Evolutionary conservation across 2,888 invertebrate species (phyloP).

Genomic region (Sycophila texana): DNA sequence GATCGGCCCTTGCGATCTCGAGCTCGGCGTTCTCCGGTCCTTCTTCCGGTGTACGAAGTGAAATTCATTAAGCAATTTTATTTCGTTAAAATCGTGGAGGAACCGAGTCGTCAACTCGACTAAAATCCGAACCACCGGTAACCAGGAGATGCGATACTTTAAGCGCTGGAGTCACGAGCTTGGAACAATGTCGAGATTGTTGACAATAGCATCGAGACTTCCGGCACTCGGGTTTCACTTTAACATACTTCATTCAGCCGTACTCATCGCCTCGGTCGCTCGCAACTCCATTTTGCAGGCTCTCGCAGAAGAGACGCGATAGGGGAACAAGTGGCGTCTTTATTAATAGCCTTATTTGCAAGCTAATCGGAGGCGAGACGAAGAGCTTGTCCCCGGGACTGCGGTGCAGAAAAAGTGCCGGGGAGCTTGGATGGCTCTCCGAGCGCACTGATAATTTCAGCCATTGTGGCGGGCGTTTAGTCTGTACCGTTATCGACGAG

Average conservation of each 20-base stretch:
- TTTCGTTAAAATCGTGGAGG: neutral
- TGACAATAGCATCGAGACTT: slow-evolving; percentile 61
- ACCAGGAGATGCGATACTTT: slow-evolving; percentile 24
- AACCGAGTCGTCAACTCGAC: neutral
- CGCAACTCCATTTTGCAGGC: slow-evolving; percentile 32
- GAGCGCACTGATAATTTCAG: neutral
- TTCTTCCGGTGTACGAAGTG: neutral
- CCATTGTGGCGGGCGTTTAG: slow-evolving; percentile 47
- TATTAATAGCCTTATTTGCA: slow-evolving; percentile 38
- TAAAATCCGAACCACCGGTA: slow-evolving; percentile 15
- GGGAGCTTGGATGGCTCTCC: neutral
- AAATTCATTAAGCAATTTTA: neutral
- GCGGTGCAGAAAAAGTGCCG: neutral
- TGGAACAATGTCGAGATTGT: slow-evolving; percentile 56
- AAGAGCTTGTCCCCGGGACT: neutral
- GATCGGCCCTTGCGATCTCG: slow-evolving; percentile 69
- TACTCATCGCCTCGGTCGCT: slow-evolving; percentile 16
- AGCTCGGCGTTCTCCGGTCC: neutral
- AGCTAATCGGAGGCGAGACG: slow-evolving; percentile 21
- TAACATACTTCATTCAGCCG: slow-evolving; percentile 30
- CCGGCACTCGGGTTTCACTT: slow-evolving; percentile 65
- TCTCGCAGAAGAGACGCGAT: neutral
- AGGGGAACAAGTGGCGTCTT: slow-evolving; percentile 17
- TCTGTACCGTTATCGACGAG: slow-evolving; percentile 46
- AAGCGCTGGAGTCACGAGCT: slow-evolving; percentile 20